Percentiles rank a stretch among this genome's conserved stretches.
Evolutionary conservation across 2,797 vertebrate genomes (phyloP).

Genomic region (Orientallactaga sibirica): DNA sequence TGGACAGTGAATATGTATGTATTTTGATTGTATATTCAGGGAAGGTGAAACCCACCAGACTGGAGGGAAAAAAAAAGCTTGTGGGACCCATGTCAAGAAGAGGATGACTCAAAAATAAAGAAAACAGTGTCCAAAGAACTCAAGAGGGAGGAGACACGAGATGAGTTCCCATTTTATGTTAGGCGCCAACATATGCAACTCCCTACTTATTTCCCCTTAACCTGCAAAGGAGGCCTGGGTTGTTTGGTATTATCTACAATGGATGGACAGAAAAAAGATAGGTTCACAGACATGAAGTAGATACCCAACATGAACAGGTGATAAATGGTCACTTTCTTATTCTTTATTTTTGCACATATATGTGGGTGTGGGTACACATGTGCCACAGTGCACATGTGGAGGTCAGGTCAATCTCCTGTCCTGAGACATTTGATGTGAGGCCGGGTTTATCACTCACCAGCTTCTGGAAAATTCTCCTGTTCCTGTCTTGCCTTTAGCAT

Average conservation of each 20-base stretch:
- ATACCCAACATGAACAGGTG: too few relatives aligned
- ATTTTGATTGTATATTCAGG: neutral
- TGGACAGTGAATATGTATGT: neutral
- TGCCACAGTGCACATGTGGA: too few relatives aligned
- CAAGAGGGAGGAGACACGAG: neutral
- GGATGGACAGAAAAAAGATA: neutral
- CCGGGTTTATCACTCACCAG: too few relatives aligned
- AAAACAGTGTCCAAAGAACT: neutral
- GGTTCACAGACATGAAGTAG: neutral
- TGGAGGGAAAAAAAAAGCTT: neutral
- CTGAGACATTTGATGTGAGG: too few relatives aligned
- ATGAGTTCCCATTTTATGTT: fast-evolving
- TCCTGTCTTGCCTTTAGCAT: too few relatives aligned
- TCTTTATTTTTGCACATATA: too few relatives aligned
- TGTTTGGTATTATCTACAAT: neutral
- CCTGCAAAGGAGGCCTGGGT: neutral
- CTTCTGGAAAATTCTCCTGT: too few relatives aligned
- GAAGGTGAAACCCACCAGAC: neutral
- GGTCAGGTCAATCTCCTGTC: too few relatives aligned
- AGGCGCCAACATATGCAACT: neutral
- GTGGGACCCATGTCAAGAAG: neutral
- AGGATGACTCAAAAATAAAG: neutral
- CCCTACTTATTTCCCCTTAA: neutral
- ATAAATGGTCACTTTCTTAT: too few relatives aligned
- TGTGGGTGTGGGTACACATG: too few relatives aligned